A percentile compares a stretch with the other conserved stretches of the same genome.
Evolutionary conservation across 1,140 invertebrate species (phyloP).

Genomic region (Drosophila repleta): DNA sequence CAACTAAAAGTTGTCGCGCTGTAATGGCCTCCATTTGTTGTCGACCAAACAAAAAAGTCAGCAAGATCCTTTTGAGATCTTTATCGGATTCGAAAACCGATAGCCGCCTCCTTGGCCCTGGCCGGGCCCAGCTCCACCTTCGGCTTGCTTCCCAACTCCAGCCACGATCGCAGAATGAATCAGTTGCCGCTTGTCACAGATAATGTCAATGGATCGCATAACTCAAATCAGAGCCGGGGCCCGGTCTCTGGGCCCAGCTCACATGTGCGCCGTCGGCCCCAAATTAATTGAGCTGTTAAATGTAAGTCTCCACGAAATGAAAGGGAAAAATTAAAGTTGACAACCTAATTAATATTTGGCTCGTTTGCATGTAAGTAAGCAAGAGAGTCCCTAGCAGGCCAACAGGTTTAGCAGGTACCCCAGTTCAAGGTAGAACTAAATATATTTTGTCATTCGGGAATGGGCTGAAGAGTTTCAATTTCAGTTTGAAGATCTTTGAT

Average conservation of each 20-base stretch:
- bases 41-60: conserved; percentile 58
- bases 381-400: conserved; percentile 29
- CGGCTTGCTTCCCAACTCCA: neutral
- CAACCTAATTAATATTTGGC: conserved; percentile 76
- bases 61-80: conserved; percentile 81
- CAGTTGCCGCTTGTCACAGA: conserved; percentile 75
- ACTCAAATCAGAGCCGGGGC: conserved; percentile 61
- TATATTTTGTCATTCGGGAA: neutral
- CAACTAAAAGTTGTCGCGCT: conserved; percentile 79
- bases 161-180: conserved; percentile 55
- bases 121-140: neutral
- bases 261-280: conserved; percentile 47
- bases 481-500: neutral
- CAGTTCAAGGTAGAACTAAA: conserved; percentile 3
- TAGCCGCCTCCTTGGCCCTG: conserved; percentile 41
- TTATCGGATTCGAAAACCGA: conserved; percentile 64
- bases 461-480: neutral
- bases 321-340: conserved; percentile 78
- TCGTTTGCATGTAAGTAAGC: conserved; percentile 61
- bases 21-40: conserved; percentile 74
- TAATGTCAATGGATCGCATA: conserved; percentile 78
- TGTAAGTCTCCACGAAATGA: conserved; percentile 73
- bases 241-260: conserved; percentile 41
- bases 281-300: conserved; percentile 83
- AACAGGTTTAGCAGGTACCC: conserved; percentile 49